Conservation (phyloP, 2,113 vertebrate genomes). For the Cryptotis parvus region DNA sequence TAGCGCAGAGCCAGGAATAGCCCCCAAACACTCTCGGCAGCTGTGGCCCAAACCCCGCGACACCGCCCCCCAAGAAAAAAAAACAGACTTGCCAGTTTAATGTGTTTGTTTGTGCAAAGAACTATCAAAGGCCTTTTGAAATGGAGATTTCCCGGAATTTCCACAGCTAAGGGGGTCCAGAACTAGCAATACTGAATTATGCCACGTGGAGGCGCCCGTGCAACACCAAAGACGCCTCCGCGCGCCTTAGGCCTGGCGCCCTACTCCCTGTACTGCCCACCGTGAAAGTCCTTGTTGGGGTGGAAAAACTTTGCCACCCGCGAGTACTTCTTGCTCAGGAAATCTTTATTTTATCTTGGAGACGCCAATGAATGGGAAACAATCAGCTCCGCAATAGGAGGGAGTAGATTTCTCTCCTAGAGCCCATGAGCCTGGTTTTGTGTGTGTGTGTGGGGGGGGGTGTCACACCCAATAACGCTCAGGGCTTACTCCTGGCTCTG, state of each 20-base stretch:
- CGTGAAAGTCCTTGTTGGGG: rapidly evolving
- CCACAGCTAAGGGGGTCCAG: neutral
- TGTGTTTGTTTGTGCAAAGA: neutral
- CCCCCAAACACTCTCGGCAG: too few species aligned
- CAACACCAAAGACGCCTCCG: neutral
- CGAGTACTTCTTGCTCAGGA: neutral
- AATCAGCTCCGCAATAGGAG: neutral
- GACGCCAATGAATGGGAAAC: neutral
- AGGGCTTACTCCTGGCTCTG: too few species aligned
- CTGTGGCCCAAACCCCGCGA: too few species aligned
- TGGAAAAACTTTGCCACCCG: rapidly evolving
- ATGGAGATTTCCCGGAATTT: neutral
- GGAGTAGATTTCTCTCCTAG: neutral
- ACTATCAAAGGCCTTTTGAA: neutral
- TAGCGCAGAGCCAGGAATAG: too few species aligned
- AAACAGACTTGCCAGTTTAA: neutral
- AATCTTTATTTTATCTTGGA: neutral
- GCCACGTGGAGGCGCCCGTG: conserved; percentile 43
- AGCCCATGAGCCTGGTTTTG: too few species aligned
- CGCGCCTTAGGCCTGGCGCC: rapidly evolving
- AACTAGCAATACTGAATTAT: neutral
- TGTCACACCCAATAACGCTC: too few species aligned
- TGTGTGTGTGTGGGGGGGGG: too few species aligned
- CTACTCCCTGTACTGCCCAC: neutral
- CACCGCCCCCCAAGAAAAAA: neutral